Evolutionary conservation across 2,113 vertebrate genomes (phyloP), one percentile per base, ranked within the genome.

Genomic region (Gallinago jamesoni): DNA sequence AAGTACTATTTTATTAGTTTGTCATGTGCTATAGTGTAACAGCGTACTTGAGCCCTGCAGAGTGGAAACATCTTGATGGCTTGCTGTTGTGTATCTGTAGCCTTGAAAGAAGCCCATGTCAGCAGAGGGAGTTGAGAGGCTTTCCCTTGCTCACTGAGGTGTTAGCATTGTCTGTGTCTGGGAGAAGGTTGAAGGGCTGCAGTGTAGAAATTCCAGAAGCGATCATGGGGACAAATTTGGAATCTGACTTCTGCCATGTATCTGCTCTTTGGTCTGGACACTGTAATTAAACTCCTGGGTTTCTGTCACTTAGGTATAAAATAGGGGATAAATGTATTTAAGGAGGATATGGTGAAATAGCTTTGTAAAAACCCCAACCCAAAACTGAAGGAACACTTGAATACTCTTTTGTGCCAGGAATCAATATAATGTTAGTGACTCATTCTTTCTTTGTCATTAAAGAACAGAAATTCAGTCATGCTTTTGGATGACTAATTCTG

Each of bases 401-500:
- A n/a, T 57, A 8, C 19, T 74, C 12, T 21, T 79, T 81, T 87
- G 70, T 86, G 47, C 57, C 45, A 33, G 66, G 39, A 79, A 41
- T 30, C 64, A 73, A 2, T 72, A 6, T 31, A 37, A 23, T 52
- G 50, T 62, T 84, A 81, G 31, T 60, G 16, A 87, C 84, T 94
- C 77, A 66, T 90, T 86, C 66, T 90, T 91, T 50, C 56, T 62
- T 73, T 53, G 17, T 87, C 16, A 2, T 74, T 77, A 33, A 78
- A 66, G 62, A 93, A 53, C 31, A 84, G 47, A 63, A 92, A 75
- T 82, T 62, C 68, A 66, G 76, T 91, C 86, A 52, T 87, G 80
- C 63, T 93, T 93, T 64, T 89, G 74, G 57, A n/a, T 93, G 88
- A 93, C 84, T 97, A 73, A 94, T 91, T 89, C 53, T n/a, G 53